Base-by-base conservation (phyloP, 2,113 vertebrate genomes). In the Rafetus swinhoei region DNA sequence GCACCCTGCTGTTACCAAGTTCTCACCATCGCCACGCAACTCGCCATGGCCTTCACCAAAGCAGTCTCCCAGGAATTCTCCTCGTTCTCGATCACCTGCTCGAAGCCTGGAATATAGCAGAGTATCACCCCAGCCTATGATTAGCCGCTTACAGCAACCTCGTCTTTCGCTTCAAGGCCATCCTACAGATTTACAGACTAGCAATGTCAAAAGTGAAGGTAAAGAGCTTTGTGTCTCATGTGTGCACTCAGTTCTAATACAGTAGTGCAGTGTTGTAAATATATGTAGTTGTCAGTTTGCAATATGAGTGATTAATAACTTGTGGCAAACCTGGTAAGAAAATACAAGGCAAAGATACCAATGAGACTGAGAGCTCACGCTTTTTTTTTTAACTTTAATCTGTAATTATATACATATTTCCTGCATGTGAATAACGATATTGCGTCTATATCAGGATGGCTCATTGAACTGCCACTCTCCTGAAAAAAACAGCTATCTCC, bases 201-300 rank as follows among this genome's bases (percentile, higher is more conserved):
- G 97, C 53, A 98, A 96, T 95, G 98, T 99, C 86, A 99, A 99
- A 98, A 99, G 99, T 53, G 99, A 99, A 99, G 99, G 99, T 99
- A 98, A 97, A 92, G 72, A 81, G 9, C 81, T 74, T 45, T 11
- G 4, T 79, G 60, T 93, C 59, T 62, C 82, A 62, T 72, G 89
- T 16, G 29, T 54, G 3, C 18, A 27, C 0, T 24, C 9, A 90
- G 25, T 53, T 13, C 29, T 80, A 54, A 72, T 50, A 52, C 65
- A 77, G 14, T 10, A 32, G 24, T 77, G 53, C 74, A 12, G 54
- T 87, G 39, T 29, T 59, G 5, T 85, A 27, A 29, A 87, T 77
- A 65, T 22, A 27, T 35, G 87, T 62, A 18, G 16, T 53, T 1
- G 2, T 62, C 39, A 22, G 13, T 11, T 13, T 55, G 74, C 57